Percentiles rank a stretch among this genome's conserved stretches.
phyloP scores from a whole-genome alignment of 1,140 invertebrate genomes.

The Pollicipes pollicipes region DNA sequence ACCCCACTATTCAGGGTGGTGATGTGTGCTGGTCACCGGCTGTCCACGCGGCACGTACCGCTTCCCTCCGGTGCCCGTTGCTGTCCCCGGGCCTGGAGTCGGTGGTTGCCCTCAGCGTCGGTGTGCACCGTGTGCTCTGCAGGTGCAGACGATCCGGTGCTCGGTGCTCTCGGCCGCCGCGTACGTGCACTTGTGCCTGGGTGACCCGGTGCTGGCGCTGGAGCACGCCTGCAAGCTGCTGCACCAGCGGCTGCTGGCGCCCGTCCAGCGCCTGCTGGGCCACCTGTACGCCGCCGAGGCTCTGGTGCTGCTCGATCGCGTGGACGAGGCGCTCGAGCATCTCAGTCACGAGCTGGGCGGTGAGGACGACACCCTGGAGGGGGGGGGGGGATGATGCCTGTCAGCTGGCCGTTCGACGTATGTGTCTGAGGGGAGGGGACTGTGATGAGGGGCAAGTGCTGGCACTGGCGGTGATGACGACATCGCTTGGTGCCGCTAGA shows the following conservation, averaged over 20 bases:
- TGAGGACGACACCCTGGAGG: neutral
- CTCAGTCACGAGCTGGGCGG: conserved; percentile 33
- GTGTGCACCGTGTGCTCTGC: no score
- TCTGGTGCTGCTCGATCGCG: conserved; percentile 59
- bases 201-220: conserved; percentile 63
- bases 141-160: conserved; percentile 28
- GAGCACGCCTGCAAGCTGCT: conserved; percentile 52
- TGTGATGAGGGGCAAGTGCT: no score
- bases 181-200: conserved; percentile 65
- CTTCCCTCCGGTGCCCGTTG: no score
- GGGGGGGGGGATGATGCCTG: neutral
- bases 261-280: conserved; percentile 44
- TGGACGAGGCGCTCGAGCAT: conserved; percentile 62
- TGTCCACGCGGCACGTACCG: no score
- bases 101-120: no score
- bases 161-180: conserved; percentile 57
- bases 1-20: no score
- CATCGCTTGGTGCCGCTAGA: no score
- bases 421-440: no score
- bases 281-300: conserved; percentile 78
- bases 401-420: no score
- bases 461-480: no score
- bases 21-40: no score
- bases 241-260: conserved; percentile 28
- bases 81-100: no score